Conservation (phyloP, 2,888 invertebrate species). For the Hydraecia micacea region DNA sequence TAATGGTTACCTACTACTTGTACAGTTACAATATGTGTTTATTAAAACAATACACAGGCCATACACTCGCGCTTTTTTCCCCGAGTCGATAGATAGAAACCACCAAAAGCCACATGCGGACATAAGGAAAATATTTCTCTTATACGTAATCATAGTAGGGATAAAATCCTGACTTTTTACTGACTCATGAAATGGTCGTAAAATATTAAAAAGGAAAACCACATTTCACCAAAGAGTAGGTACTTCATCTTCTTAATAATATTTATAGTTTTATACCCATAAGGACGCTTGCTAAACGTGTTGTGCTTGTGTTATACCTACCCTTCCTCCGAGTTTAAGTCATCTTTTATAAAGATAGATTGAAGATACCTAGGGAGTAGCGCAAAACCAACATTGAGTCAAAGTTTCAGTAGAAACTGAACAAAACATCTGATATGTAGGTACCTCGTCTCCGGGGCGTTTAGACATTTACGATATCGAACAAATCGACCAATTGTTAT, state of each 20-base stretch:
- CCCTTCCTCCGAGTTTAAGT: neutral
- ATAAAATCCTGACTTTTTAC: too few species aligned
- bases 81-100: neutral
- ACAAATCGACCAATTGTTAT: conserved; percentile 52
- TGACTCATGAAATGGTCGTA: neutral
- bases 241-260: too few species aligned
- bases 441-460: neutral
- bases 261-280: neutral
- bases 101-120: neutral
- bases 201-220: neutral
- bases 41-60: neutral
- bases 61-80: neutral
- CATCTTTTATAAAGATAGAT: neutral
- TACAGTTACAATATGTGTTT: neutral
- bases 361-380: neutral
- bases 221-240: neutral
- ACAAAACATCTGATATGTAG: neutral
- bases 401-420: conserved; percentile 2
- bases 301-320: too few species aligned
- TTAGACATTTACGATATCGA: conserved; percentile 29
- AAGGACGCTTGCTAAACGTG: neutral
- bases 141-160: neutral
- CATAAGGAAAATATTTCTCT: neutral
- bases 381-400: neutral
- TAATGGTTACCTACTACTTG: neutral